A percentile compares a stretch with the other conserved stretches of the same genome.
These are phyloP conservation scores for Cryptophagus acutangulus DNA, from an alignment of 2,888 invertebrate species.

Conservation along the genomic window DNA sequence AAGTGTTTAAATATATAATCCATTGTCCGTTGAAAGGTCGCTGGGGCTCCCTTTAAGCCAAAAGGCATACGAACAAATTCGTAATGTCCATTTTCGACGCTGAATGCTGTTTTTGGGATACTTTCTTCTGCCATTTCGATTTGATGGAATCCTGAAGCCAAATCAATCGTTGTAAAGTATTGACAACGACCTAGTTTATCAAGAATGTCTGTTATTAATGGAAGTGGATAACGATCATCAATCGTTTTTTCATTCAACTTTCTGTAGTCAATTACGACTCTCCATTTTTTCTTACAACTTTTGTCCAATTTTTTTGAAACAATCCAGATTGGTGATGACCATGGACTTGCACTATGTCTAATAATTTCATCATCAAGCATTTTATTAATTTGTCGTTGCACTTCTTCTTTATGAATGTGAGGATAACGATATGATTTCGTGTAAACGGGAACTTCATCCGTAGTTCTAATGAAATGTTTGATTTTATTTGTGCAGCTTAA, in stretches of 20 bases:
- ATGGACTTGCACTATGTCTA: conserved; percentile 16
- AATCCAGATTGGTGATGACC: conserved; percentile 23
- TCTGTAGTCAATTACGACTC: conserved; percentile 20
- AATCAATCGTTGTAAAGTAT: conserved; percentile 29
- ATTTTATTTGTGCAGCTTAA: no score
- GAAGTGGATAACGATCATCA: conserved; percentile 34
- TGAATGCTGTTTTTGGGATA: conserved; percentile 30
- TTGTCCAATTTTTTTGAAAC: conserved; percentile 20
- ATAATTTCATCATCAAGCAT: conserved; percentile 23
- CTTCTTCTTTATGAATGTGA: conserved; percentile 27
- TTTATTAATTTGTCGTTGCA: conserved; percentile 20
- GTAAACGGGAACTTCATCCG: no score
- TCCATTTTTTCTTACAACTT: conserved; percentile 21
- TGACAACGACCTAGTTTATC: conserved; percentile 33
- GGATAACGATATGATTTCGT: no score
- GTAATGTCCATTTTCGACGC: conserved; percentile 26
- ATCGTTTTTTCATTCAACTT: conserved; percentile 18
- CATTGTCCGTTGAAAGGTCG: conserved; percentile 33
- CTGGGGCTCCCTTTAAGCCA: conserved; percentile 27
- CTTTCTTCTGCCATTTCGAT: conserved; percentile 26
- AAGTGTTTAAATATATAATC: conserved; percentile 27
- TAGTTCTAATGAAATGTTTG: no score
- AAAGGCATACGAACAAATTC: conserved; percentile 31
- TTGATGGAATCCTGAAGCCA: conserved; percentile 31
- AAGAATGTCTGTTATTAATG: conserved; percentile 34